phyloP scores from a whole-genome alignment of 1,140 invertebrate species.

The Acromyrmex charruanus region DNA sequence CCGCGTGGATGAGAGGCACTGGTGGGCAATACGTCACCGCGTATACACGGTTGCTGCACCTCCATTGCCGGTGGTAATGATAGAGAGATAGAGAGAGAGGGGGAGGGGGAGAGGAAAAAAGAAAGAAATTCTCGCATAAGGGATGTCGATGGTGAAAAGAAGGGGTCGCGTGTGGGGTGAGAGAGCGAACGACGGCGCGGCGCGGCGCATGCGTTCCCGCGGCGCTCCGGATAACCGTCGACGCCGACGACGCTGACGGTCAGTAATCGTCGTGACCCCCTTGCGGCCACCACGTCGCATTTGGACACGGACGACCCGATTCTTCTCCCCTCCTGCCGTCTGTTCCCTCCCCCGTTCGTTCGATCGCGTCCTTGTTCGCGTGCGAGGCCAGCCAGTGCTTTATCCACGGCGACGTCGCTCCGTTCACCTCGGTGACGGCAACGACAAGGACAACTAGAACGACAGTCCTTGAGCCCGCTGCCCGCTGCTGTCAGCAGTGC shows the following conservation, averaged over 20 bases:
- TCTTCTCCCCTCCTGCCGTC: constrained; percentile 34
- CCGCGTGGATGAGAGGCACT: constrained; percentile 61
- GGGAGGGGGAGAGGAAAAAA: not conserved
- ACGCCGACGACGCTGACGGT: constrained; percentile 70
- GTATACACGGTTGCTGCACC: constrained; percentile 58
- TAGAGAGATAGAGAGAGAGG: not conserved
- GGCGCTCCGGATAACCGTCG: constrained; percentile 71
- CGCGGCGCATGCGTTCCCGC: constrained; percentile 76
- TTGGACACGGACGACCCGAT: constrained; percentile 61
- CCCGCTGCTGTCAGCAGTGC: constrained; percentile 42
- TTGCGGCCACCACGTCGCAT: constrained; percentile 69
- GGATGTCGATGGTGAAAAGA: constrained; percentile 75
- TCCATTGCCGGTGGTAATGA: constrained; percentile 43
- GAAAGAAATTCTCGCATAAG: constrained; percentile 70
- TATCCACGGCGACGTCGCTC: constrained; percentile 13
- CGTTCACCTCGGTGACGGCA: not conserved
- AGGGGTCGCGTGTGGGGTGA: constrained; percentile 61
- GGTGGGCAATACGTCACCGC: constrained; percentile 64
- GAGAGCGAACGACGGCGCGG: constrained; percentile 19
- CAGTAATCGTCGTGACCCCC: constrained; percentile 78
- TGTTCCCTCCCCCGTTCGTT: constrained; percentile 40
- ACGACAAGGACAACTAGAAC: constrained; percentile 7
- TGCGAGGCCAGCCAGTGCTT: constrained; percentile 35
- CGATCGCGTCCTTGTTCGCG: constrained; percentile 49
- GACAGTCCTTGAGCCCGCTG: constrained; percentile 3